Percentiles rank a stretch among this genome's conserved stretches.
These are phyloP conservation scores for Heliconius erato DNA, from an alignment of 2,888 invertebrate genomes.

Conservation along the genomic window DNA sequence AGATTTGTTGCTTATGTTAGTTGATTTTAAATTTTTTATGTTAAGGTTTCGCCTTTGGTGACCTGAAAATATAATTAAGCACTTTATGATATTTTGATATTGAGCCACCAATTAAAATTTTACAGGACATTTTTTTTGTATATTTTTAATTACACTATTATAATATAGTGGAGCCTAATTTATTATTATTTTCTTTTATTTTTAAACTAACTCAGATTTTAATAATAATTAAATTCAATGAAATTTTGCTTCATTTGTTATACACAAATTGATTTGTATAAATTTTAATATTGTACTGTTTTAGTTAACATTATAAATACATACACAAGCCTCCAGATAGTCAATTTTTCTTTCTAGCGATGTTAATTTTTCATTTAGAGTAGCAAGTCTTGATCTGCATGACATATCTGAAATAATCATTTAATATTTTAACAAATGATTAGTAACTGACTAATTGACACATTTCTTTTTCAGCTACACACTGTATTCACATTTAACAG, in stretches of 20 bases:
- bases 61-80: slow-evolving; percentile 84
- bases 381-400: slow-evolving; percentile 97
- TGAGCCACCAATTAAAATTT: background rate
- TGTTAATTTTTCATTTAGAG: slow-evolving; percentile 97
- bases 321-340: slow-evolving; percentile 98
- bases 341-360: slow-evolving; percentile 98
- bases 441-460: too few species aligned
- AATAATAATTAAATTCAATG: too few species aligned
- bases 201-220: too few species aligned
- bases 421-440: background rate
- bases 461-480: too few species aligned
- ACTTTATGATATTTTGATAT: slow-evolving; percentile 11
- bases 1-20: slow-evolving; percentile 12
- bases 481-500: too few species aligned
- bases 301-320: slow-evolving; percentile 60
- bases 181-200: too few species aligned
- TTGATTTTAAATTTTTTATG: slow-evolving; percentile 76
- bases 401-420: slow-evolving; percentile 93
- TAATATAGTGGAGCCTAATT: too few species aligned
- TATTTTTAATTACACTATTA: too few species aligned
- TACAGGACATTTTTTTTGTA: too few species aligned
- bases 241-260: too few species aligned
- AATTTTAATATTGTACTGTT: too few species aligned
- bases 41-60: slow-evolving; percentile 95
- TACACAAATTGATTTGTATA: too few species aligned